Percentiles rank a stretch among this genome's conserved stretches.
These are phyloP conservation scores for Menidia beryllina DNA, from an alignment of 2,113 vertebrate genomes.

Conservation along the genomic window DNA sequence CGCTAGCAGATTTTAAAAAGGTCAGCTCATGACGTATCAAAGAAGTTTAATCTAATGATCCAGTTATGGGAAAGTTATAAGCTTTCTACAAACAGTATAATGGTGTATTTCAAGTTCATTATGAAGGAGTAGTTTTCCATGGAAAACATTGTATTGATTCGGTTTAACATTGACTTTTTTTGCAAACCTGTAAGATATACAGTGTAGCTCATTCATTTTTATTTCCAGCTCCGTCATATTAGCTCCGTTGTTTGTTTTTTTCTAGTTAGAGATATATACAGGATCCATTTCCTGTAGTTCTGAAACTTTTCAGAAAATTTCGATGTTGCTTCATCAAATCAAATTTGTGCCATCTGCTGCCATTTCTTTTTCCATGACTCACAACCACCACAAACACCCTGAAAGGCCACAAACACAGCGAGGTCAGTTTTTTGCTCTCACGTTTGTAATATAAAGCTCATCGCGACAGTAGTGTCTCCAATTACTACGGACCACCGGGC, in stretches of 20 bases:
- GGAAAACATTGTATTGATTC: not conserved
- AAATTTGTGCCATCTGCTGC: conserved; percentile 15
- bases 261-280: conserved; percentile 4
- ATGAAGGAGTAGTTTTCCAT: not conserved
- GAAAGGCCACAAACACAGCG: conserved; percentile 52
- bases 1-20: too few relatives aligned
- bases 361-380: conserved; percentile 59
- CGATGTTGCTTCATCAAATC: conserved; percentile 24
- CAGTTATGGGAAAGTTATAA: too few relatives aligned
- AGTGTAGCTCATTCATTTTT: conserved; percentile 2
- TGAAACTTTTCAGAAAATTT: conserved; percentile 10
- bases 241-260: not conserved
- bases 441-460: conserved; percentile 62
- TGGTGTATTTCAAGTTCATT: too few relatives aligned
- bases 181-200: not conserved
- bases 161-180: conserved; percentile 12
- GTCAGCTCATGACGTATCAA: too few relatives aligned
- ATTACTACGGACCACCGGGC: conserved; percentile 61
- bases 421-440: conserved; percentile 71
- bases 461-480: conserved; percentile 66
- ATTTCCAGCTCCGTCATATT: conserved; percentile 5
- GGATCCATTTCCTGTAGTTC: not conserved
- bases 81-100: too few relatives aligned
- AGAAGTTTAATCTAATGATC: too few relatives aligned
- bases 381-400: conserved; percentile 22